Percentiles rank a stretch among this genome's conserved stretches.
Evolutionary conservation across 2,888 invertebrate genomes (phyloP).

Genomic region (Myopa testacea): DNA sequence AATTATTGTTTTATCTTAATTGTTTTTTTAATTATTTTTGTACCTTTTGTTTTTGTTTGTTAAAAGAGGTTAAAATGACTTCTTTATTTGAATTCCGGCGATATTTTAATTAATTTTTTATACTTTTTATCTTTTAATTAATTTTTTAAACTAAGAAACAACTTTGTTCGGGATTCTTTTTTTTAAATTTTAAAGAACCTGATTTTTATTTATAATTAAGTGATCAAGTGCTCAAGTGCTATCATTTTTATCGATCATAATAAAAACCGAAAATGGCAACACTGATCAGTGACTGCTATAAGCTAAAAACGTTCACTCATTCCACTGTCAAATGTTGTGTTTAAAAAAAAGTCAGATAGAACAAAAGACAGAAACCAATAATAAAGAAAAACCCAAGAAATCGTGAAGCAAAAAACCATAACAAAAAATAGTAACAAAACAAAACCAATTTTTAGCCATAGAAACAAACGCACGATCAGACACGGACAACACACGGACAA

Average conservation of each 20-base stretch:
- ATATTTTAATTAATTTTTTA: too few species aligned
- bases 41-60: neutral
- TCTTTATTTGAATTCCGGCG: too few species aligned
- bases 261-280: conserved; percentile 8
- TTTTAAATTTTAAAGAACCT: neutral
- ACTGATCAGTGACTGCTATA: neutral
- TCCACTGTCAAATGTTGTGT: neutral
- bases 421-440: neutral
- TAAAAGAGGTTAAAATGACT: neutral
- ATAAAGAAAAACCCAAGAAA: neutral
- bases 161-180: neutral
- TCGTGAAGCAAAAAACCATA: neutral
- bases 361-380: neutral
- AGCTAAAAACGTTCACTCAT: neutral
- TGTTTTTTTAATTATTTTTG: neutral
- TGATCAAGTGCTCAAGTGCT: neutral
- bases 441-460: conserved; percentile 6
- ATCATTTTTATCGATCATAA: neutral
- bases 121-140: too few species aligned
- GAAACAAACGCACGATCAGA: neutral
- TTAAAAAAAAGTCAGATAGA: neutral
- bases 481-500: too few species aligned
- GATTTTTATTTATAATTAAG: neutral
- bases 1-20: too few species aligned
- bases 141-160: too few species aligned